Evolutionary conservation across 2,113 vertebrate genomes (phyloP).

Genomic region (Grammomys surdaster): DNA sequence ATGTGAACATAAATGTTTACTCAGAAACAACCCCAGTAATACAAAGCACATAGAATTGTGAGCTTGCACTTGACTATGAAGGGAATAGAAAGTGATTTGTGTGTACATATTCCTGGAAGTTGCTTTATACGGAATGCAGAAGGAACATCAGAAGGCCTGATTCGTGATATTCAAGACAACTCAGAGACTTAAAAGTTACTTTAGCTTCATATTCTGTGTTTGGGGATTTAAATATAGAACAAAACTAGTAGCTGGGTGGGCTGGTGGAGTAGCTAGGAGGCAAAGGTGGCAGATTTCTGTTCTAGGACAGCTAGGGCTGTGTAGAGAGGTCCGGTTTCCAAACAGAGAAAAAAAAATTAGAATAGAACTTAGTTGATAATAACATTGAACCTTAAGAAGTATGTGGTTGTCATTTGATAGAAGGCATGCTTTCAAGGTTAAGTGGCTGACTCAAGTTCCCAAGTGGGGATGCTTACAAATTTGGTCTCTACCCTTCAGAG

Average conservation of each 20-base stretch:
- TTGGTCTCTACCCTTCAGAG: not conserved
- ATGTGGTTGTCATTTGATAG: not conserved
- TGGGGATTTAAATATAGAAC: not conserved
- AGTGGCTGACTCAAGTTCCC: not conserved
- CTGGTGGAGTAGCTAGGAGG: not conserved
- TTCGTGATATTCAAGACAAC: not conserved
- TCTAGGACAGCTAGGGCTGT: not conserved
- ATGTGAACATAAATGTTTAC: not conserved
- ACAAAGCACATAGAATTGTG: not conserved
- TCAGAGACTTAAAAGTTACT: not conserved
- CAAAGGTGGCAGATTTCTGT: not conserved
- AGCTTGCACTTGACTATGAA: conserved; percentile 33
- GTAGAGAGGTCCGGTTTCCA: not conserved
- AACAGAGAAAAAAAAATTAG: not conserved
- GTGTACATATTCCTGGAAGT: not conserved
- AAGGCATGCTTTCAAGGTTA: not conserved
- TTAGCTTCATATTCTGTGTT: conserved; percentile 5
- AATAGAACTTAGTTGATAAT: conserved; percentile 14
- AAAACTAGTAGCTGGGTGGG: not conserved
- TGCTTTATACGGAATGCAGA: not conserved
- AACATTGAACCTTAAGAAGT: not conserved
- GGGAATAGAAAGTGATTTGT: not conserved
- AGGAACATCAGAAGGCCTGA: not conserved
- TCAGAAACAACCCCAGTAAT: not conserved
- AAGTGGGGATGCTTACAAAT: not conserved